A percentile compares a stretch with the other conserved stretches of the same genome.
Evolutionary conservation across 2,888 invertebrate genomes (phyloP).

Genomic region (Orthosia gothica): DNA sequence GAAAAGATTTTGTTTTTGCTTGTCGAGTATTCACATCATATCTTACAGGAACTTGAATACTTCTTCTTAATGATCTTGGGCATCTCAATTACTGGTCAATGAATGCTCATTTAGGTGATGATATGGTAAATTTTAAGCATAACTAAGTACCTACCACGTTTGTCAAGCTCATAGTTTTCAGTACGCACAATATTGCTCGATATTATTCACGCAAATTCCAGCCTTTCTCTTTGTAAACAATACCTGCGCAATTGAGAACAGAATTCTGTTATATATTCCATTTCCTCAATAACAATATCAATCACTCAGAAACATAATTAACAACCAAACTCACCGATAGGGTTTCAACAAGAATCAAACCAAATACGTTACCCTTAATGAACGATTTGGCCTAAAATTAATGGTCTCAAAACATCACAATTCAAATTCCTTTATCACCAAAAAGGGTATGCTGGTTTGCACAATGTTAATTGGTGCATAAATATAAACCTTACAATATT

Average conservation of each 20-base stretch:
- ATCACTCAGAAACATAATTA: conserved; percentile 40
- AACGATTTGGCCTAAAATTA: conserved; percentile 40
- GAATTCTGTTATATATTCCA: conserved; percentile 10
- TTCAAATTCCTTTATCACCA: conserved; percentile 60
- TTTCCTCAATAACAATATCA: conserved; percentile 16
- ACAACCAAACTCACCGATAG: conserved; percentile 20
- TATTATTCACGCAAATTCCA: neutral
- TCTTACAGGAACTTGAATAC: too few species aligned
- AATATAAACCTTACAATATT: conserved; percentile 45
- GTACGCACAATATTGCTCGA: neutral
- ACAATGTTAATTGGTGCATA: conserved; percentile 48
- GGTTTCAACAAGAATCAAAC: conserved; percentile 44
- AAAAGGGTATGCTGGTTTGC: conserved; percentile 51
- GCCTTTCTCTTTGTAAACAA: neutral
- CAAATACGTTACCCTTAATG: conserved; percentile 37
- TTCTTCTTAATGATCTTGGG: too few species aligned
- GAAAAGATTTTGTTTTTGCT: too few species aligned
- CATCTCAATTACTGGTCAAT: too few species aligned
- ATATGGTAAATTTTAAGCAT: too few species aligned
- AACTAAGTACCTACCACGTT: neutral
- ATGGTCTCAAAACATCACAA: conserved; percentile 48
- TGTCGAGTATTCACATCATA: too few species aligned
- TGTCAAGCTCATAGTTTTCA: neutral
- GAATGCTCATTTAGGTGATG: too few species aligned
- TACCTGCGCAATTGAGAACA: neutral